These are phyloP conservation scores for Pemphigus obesinymphae DNA, from an alignment of 1,140 invertebrate species.

Conservation along the genomic window DNA sequence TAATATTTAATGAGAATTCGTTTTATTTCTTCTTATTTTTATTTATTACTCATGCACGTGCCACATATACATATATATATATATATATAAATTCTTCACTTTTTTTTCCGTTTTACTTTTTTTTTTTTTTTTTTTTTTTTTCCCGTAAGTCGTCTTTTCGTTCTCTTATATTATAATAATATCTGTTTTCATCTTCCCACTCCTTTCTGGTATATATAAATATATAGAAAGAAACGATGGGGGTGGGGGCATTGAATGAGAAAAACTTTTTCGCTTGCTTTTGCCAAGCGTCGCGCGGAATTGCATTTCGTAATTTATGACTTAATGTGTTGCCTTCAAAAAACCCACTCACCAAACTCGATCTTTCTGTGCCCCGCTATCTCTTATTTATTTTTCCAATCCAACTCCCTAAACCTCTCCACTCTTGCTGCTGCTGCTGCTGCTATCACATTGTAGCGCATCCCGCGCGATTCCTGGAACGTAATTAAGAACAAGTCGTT, in stretches of 20 bases:
- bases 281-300: conserved; percentile 33
- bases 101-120: too few species aligned
- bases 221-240: background rate
- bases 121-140: background rate
- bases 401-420: conserved; percentile 15
- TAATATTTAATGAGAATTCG: conserved; percentile 36
- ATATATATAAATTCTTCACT: background rate
- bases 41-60: background rate
- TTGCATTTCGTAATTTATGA: conserved; percentile 34
- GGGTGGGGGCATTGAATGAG: background rate
- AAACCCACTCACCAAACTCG: conserved; percentile 28
- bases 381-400: conserved; percentile 36
- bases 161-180: conserved; percentile 35
- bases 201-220: background rate
- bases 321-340: conserved; percentile 35
- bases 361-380: conserved; percentile 5
- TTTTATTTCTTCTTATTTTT: conserved; percentile 30
- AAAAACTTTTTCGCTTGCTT: conserved; percentile 35
- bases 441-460: background rate
- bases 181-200: conserved; percentile 28
- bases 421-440: background rate
- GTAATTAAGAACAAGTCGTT: conserved; percentile 34
- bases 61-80: background rate
- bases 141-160: conserved; percentile 1
- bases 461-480: conserved; percentile 13